A percentile compares a stretch with the other conserved stretches of the same genome.
Evolutionary conservation across 2,797 vertebrate species (phyloP).

Genomic region (Podargus strigoides): DNA sequence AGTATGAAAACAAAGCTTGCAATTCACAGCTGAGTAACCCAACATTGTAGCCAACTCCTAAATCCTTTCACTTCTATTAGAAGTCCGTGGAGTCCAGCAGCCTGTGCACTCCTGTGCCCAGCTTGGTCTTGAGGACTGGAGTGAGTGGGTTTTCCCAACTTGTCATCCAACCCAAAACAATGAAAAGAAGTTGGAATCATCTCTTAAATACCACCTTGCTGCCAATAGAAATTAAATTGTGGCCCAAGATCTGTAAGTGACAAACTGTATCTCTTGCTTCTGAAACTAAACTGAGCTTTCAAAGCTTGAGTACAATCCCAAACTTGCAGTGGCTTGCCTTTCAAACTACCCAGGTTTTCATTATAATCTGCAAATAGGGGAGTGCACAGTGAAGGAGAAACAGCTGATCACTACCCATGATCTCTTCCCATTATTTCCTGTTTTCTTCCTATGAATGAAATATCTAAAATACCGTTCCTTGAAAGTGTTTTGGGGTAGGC

Average conservation of each 20-base stretch:
- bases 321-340: not conserved
- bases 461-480: not conserved
- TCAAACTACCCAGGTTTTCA: not conserved
- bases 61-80: not conserved
- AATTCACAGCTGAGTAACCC: not conserved
- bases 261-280: not conserved
- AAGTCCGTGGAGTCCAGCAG: not conserved
- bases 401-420: not conserved
- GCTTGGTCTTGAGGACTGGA: not conserved
- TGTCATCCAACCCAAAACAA: not conserved
- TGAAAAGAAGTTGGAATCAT: not conserved
- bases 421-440: not conserved
- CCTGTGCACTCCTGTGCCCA: not conserved
- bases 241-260: not conserved
- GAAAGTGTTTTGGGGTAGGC: not conserved
- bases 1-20: not conserved
- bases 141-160: not conserved
- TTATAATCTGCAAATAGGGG: not conserved
- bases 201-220: not conserved
- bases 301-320: not conserved
- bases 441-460: not conserved
- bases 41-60: not conserved
- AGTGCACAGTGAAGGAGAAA: not conserved
- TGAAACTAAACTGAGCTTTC: not conserved
- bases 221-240: not conserved